Base-by-base conservation (phyloP, 2,888 invertebrate species). In the Dioctria rufipes region DNA sequence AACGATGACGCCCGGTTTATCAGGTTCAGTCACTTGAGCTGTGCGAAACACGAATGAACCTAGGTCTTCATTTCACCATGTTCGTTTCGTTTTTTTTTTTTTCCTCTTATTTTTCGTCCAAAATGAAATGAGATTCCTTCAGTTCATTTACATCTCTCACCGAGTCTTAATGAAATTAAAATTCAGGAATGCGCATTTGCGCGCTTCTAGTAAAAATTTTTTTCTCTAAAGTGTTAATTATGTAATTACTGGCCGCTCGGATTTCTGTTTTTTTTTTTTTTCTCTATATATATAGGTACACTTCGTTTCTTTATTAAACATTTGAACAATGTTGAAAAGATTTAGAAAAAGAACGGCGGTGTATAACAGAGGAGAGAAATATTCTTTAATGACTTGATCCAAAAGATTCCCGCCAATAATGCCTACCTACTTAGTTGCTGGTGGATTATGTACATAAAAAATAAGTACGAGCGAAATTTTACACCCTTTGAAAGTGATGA, bases 101-200 rank as follows among this genome's bases (percentile, higher is more conserved):
- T 25, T 2, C 25, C 25, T 25, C 25, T 25, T 54, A 54, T 54
- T 54, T 6, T 73, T 58, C 58, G 73, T 73, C 73, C 58, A 73
- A 73, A 73, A 73, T 58, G 60, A 73, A 54, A 73, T 73, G 73
- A 51, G 73, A 73, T 73, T 73, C 73, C 73, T 58, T n/a, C 39
- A 73, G 73, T 73, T 73, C 73, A 73, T 73, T 73, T 73, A 73
- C 73, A 73, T 73, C 73, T 73, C 60, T 37, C 69, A 49, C n/a
- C 60, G n/a, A 73, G 60, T 58, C 58, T 73, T 73, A 73, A 73
- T 73, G 73, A 73, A 73, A 58, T 73, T 73, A 73, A 73, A 73
- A 73, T 73, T 73, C 73, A 73, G 73, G 73, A 73, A 73, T 73
- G 73, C 58, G 60, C 73, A 73, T 73, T 73, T 73, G 73, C 73